A percentile compares a stretch with the other conserved stretches of the same genome.
Evolutionary conservation across 2,888 invertebrate genomes (phyloP).

Genomic region (Zeuzera pyrina): DNA sequence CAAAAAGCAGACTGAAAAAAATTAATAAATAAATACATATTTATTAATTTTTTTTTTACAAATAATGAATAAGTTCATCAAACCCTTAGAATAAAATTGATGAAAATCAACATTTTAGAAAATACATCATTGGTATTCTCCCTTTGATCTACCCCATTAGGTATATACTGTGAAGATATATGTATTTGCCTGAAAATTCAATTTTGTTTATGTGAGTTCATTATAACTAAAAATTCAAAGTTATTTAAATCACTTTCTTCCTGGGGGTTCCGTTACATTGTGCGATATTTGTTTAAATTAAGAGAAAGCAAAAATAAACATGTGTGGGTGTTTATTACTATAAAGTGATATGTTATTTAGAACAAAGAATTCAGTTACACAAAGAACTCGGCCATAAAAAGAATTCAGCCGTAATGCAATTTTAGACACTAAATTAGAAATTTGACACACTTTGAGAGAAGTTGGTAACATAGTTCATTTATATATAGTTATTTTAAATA

Average conservation of each 20-base stretch:
- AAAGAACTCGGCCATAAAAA: not conserved
- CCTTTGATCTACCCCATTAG: too few relatives aligned
- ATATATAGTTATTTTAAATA: not conserved
- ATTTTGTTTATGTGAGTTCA: too few relatives aligned
- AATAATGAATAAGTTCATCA: too few relatives aligned
- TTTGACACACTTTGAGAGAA: conserved; percentile 23
- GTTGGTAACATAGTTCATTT: conserved; percentile 24
- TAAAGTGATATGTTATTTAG: not conserved
- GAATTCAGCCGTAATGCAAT: conserved; percentile 8
- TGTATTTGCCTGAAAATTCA: too few relatives aligned
- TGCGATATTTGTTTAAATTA: not conserved
- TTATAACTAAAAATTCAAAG: too few relatives aligned
- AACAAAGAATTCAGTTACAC: not conserved
- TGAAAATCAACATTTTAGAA: too few relatives aligned
- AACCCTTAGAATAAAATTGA: too few relatives aligned
- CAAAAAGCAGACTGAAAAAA: not conserved
- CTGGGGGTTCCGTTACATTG: too few relatives aligned
- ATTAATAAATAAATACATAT: not conserved
- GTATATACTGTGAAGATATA: too few relatives aligned
- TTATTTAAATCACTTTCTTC: too few relatives aligned
- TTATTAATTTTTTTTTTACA: not conserved
- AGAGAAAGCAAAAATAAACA: not conserved
- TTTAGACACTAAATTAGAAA: conserved; percentile 32
- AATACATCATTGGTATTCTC: too few relatives aligned
- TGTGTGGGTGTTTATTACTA: conserved; percentile 1